Evolutionary conservation across 1,140 invertebrate species (phyloP), one percentile per base, ranked within the genome.

Genomic region (Microplitis mediator): DNA sequence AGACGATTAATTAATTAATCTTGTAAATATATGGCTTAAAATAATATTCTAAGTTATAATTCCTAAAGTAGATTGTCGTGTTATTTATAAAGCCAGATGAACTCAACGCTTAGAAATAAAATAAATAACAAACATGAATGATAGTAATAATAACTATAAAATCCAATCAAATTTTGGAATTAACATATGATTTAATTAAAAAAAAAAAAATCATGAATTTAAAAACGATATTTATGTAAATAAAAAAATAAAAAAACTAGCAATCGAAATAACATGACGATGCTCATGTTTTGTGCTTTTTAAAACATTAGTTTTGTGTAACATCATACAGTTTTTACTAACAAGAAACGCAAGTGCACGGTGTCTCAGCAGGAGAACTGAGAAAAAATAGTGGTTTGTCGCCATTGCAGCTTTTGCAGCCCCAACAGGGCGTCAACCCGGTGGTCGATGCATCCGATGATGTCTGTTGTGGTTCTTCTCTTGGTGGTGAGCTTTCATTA

Each of bases 311-410:
- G 11, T 45, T 45, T 45, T 45, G 39, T 45, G 39, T 45, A 45
- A 45, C 11, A 45, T 11, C 23, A 23, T 69, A 31, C 23, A 2
- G 8, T 9, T 45, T 74, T 72, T 71, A 83, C 81, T 83, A 81
- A 83, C 81, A 81, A 69, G 81, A 81, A 36, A 74, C 62, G 72
- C 81, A 82, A 69, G 76, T 83, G 80, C 83, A 84, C 36, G 83
- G 77, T 60, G 79, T 74, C n/a, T 85, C 81, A 56, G 73, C 72
- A 2, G 82, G 83, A 31, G 80, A 79, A 52, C 79, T 76, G 68
- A 86, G 82, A 8, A 86, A 77, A 70, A 87, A 86, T 52, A 84
- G 77, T 14, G 85, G 84, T 51, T 80, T 80, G 4, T 72, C 75
- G 23, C 63, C 52, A 65, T 75, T 71, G 65, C 75, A 80, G 16